A percentile compares a stretch with the other conserved stretches of the same genome.
Evolutionary conservation across 2,797 vertebrate species (phyloP).

Genomic region (Anisognathus igniventris): DNA sequence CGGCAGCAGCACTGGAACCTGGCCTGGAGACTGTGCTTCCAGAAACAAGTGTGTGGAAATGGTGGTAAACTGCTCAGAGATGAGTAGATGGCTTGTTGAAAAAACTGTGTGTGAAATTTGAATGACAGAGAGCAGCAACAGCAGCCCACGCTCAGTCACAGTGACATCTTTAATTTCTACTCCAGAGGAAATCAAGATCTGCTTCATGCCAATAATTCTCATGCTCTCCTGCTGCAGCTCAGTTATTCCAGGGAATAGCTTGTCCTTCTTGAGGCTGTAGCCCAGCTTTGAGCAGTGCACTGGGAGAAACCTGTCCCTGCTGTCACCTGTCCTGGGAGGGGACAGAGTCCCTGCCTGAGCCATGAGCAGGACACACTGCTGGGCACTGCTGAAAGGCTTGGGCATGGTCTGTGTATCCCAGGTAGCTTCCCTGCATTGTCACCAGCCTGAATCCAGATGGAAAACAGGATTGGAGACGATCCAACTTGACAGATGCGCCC

Average conservation of each 20-base stretch:
- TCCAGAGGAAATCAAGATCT: not conserved
- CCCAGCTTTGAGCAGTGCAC: not conserved
- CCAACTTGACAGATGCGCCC: not conserved
- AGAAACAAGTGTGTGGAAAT: not conserved
- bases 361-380: rapidly evolving
- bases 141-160: not conserved
- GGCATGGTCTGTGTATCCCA: not conserved
- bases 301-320: not conserved
- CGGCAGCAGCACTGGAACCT: not conserved
- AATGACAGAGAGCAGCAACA: not conserved
- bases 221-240: not conserved
- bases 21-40: not conserved
- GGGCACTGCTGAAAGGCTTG: not conserved
- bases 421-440: not conserved
- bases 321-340: not conserved
- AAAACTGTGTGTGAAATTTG: not conserved
- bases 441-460: not conserved
- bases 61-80: not conserved
- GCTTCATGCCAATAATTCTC: not conserved
- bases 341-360: not conserved
- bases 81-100: not conserved
- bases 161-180: not conserved
- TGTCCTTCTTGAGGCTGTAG: not conserved
- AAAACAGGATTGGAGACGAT: not conserved
- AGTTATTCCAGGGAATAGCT: not conserved